phyloP scores from a whole-genome alignment of 2,797 vertebrate species.

The Pseudomugil tenellus region DNA sequence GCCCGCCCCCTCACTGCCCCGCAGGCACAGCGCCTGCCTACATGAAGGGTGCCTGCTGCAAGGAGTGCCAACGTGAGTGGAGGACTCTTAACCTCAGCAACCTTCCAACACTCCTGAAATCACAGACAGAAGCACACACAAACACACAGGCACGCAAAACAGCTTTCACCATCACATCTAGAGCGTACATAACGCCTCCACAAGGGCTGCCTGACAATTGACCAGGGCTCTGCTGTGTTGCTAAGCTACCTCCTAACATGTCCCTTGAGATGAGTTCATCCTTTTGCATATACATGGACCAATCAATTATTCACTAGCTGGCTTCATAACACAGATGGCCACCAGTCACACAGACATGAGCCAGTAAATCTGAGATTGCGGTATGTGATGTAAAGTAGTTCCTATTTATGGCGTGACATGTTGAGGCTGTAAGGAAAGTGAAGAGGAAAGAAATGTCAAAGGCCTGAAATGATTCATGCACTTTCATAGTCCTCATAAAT shows the following conservation, averaged over 20 bases:
- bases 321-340: conserved; percentile 78
- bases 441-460: conserved; percentile 38
- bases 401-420: conserved; percentile 47
- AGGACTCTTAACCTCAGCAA: conserved; percentile 64
- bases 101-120: conserved; percentile 58
- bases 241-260: conserved; percentile 82
- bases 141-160: conserved; percentile 34
- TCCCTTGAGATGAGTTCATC: conserved; percentile 73
- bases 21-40: conserved; percentile 86
- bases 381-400: conserved; percentile 49
- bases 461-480: conserved; percentile 30
- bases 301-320: conserved; percentile 81
- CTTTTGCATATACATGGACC: conserved; percentile 78
- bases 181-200: conserved; percentile 68
- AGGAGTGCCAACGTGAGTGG: conserved; percentile 94
- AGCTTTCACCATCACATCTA: conserved; percentile 53
- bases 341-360: conserved; percentile 66
- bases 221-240: conserved; percentile 79
- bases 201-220: conserved; percentile 76
- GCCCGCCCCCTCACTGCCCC: conserved; percentile 87
- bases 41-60: conserved; percentile 93
- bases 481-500: conserved; percentile 49
- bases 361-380: conserved; percentile 52
- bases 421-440: conserved; percentile 31
- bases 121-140: conserved; percentile 45